These are phyloP conservation scores for Rhegmatorhina hoffmannsi DNA, from an alignment of 2,113 vertebrate genomes.

Conservation along the genomic window DNA sequence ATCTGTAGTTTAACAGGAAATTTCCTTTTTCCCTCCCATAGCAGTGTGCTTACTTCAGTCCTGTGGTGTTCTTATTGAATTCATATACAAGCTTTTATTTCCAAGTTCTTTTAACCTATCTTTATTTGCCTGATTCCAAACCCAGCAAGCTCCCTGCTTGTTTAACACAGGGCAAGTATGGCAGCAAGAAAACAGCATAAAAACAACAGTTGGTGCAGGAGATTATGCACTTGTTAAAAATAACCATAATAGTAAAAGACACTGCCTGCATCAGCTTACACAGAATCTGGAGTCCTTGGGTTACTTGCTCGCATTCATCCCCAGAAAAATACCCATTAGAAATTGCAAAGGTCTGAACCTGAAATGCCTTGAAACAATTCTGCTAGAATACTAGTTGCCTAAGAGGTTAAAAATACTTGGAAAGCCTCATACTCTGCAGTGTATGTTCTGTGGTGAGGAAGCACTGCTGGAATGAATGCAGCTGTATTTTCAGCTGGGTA, in stretches of 20 bases:
- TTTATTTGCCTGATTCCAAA: background rate
- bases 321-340: background rate
- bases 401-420: slow-evolving; percentile 6
- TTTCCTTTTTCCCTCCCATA: background rate
- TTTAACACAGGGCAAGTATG: background rate
- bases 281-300: background rate
- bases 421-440: background rate
- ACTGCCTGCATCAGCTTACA: background rate
- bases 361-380: background rate
- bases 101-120: background rate
- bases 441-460: background rate
- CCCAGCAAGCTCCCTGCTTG: background rate
- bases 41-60: background rate
- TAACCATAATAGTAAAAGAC: background rate
- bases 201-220: background rate
- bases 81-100: background rate
- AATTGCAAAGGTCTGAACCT: background rate
- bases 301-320: background rate
- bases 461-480: background rate
- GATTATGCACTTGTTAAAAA: background rate
- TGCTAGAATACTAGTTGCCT: background rate
- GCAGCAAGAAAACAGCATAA: background rate
- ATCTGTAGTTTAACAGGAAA: background rate
- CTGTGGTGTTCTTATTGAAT: background rate
- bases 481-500: background rate